These are phyloP conservation scores for Uromys caudimaculatus DNA, from an alignment of 2,797 vertebrate genomes.

Conservation along the genomic window DNA sequence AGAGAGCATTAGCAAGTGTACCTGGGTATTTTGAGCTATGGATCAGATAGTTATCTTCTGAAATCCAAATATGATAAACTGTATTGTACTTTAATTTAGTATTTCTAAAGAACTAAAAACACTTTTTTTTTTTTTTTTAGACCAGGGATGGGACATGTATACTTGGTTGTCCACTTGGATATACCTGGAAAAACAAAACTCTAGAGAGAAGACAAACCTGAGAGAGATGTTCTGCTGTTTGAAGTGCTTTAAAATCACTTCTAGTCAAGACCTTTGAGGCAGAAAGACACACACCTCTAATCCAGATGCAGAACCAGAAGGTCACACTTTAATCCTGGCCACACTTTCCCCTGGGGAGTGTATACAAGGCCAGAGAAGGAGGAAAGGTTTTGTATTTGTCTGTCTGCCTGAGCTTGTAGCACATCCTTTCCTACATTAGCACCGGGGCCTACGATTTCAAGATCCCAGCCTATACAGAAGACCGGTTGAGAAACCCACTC, in stretches of 20 bases:
- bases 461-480: background rate
- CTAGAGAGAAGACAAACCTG: background rate
- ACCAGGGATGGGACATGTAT: background rate
- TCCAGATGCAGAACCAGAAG: background rate
- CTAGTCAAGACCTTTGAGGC: background rate
- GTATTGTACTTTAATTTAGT: background rate
- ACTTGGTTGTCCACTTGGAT: background rate
- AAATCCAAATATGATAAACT: background rate
- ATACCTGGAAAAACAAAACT: background rate
- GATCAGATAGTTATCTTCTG: background rate
- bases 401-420: background rate
- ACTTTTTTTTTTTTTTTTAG: no score
- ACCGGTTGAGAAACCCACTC: background rate
- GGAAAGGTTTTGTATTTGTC: background rate
- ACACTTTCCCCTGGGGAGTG: background rate
- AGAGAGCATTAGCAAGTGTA: no score
- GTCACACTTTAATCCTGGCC: background rate
- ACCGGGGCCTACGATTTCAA: background rate
- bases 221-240: background rate
- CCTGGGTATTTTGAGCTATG: background rate
- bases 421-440: background rate
- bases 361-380: background rate
- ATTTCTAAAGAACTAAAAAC: background rate
- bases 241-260: background rate
- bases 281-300: background rate